phyloP scores from a whole-genome alignment of 2,113 vertebrate genomes.

The Oncorhynchus masou region DNA sequence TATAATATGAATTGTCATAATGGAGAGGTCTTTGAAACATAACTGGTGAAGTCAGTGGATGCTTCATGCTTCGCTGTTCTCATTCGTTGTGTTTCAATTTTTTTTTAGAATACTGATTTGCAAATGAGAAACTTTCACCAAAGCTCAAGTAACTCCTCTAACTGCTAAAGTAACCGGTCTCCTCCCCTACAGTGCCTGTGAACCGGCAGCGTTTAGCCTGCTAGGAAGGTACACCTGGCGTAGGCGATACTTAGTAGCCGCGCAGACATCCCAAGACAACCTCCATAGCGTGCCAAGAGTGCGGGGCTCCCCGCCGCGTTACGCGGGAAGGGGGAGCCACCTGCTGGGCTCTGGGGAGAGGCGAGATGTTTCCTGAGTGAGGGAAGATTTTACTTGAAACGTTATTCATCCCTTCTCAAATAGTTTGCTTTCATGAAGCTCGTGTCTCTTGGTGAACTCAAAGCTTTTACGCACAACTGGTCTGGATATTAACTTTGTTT shows the following conservation, averaged over 20 bases:
- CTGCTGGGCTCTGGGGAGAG: conserved; percentile 61
- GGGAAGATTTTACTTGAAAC: background rate
- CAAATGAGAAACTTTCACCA: too few relatives aligned
- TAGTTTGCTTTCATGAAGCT: background rate
- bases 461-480: background rate
- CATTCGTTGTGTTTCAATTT: too few relatives aligned
- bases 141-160: too few relatives aligned
- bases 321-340: conserved; percentile 65
- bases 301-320: conserved; percentile 36
- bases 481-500: background rate
- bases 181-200: too few relatives aligned
- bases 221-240: background rate
- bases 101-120: too few relatives aligned
- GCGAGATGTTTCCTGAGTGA: conserved; percentile 2
- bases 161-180: too few relatives aligned
- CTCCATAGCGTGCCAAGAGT: background rate
- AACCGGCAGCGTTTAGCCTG: too few relatives aligned
- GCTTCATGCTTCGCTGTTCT: too few relatives aligned
- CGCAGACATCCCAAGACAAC: background rate
- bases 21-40: background rate
- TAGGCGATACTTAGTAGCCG: background rate
- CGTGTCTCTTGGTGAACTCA: background rate
- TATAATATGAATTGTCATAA: background rate
- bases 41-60: background rate
- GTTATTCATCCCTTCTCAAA: background rate